These are phyloP conservation scores for Montipora efflorescens DNA, from an alignment of 64 coral and sea anemone species.

Conservation along the genomic window DNA sequence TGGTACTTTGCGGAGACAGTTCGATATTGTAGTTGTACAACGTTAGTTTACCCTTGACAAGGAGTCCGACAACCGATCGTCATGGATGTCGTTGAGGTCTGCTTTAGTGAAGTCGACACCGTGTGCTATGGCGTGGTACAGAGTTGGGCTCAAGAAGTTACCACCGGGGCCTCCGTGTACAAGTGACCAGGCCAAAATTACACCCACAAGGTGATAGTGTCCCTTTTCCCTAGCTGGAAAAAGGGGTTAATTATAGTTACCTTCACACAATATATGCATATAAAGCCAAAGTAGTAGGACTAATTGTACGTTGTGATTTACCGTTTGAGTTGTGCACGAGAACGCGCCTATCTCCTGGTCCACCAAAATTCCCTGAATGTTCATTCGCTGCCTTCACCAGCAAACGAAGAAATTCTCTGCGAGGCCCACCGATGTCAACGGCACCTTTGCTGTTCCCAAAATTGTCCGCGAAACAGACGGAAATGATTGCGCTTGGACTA, in stretches of 20 bases:
- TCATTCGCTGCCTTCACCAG: constrained; percentile 40
- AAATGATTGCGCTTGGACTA: constrained; percentile 10
- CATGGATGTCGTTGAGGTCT: not conserved
- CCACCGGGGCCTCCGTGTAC: not conserved
- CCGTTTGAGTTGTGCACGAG: not conserved
- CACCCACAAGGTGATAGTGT: not conserved
- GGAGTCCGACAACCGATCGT: not conserved
- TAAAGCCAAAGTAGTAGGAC: not conserved
- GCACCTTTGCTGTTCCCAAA: constrained; percentile 52
- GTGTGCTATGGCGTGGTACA: not conserved
- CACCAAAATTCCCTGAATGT: no score
- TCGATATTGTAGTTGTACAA: not conserved
- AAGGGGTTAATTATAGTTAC: no score
- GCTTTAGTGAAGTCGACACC: not conserved
- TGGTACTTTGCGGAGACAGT: not conserved
- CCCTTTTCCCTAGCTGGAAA: no score
- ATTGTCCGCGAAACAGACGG: constrained; percentile 58
- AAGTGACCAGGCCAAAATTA: not conserved
- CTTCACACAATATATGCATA: not conserved
- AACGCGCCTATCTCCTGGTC: no score
- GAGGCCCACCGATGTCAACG: constrained; percentile 47
- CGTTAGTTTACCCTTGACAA: not conserved
- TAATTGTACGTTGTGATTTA: not conserved
- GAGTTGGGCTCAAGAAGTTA: not conserved
- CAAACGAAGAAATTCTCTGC: constrained; percentile 42